Evolutionary conservation across 2,888 invertebrate genomes (phyloP).

Genomic region (Callosobruchus maculatus): DNA sequence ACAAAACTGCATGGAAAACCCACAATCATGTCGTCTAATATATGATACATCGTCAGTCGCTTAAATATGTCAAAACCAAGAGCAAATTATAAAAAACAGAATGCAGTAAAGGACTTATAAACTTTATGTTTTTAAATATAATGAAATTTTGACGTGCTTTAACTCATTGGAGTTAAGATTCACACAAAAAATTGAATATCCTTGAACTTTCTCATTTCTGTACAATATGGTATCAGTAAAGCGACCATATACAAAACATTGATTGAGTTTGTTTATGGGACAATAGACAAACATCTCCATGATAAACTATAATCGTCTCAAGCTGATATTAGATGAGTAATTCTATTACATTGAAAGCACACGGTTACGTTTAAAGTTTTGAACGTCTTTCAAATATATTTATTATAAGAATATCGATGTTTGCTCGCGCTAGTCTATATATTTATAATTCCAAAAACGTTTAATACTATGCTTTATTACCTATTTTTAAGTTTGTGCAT

Average conservation of each 20-base stretch:
- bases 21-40: too few relatives aligned
- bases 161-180: too few relatives aligned
- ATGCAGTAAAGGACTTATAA: too few relatives aligned
- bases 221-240: constrained; percentile 21
- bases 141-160: too few relatives aligned
- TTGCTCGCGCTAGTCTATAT: constrained; percentile 38
- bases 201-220: too few relatives aligned
- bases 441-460: constrained; percentile 39
- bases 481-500: constrained; percentile 45
- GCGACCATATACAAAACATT: not conserved
- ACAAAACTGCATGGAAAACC: constrained; percentile 38
- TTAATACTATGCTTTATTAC: constrained; percentile 36
- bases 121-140: too few relatives aligned
- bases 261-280: not conserved
- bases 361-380: not conserved
- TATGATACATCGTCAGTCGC: too few relatives aligned
- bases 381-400: constrained; percentile 37
- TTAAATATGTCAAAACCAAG: too few relatives aligned
- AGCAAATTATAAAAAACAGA: too few relatives aligned
- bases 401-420: constrained; percentile 48
- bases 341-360: constrained; percentile 2
- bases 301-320: not conserved
- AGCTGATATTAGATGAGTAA: not conserved
- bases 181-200: too few relatives aligned
- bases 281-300: not conserved